Base-by-base conservation (phyloP, 2,113 vertebrate species). In the Eupsittula cactorum region DNA sequence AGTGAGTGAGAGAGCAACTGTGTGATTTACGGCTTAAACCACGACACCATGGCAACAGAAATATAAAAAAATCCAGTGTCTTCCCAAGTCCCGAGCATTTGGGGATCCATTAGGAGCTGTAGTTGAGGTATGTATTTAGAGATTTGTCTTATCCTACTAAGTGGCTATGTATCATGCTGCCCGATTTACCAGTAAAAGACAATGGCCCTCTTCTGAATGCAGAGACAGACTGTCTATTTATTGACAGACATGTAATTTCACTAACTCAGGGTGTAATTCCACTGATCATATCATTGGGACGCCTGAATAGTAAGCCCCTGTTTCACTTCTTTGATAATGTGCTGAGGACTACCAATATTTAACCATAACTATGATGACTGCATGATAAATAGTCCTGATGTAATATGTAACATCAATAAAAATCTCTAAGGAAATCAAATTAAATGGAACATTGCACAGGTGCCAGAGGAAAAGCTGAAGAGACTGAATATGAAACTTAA, bases 321-420 rank as follows among this genome's bases (percentile, higher is more conserved):
- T 65, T 79, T 82, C 16, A 9, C 20, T 80, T 87, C 52, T 76
- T 87, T 23, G 9, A 20, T 37, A 57, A 71, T 71, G 39, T 31
- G n/a, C 31, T 28, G 55, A 84, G 27, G 9, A 73, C 81, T 85
- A 52, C 8, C 12, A n/a, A 31, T 41, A 73, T 85, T 81, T 93
- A 91, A 76, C 33, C 35, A 21, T 60, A 44, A 44, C 74, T 91
- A 4, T 65, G 55, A 82, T 25, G 12, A 50, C 65, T 50, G 70
- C 64, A 42, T 81, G 31, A 86, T 55, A 95, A 91, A 91, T 84
- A 84, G 23, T 35, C 11, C 52, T 60, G 27, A 82, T 64, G 21
- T 69, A 87, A 94, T 87, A 95, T 73, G 41, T 37, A 70, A 44
- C 33, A 82, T 50, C 44, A 87, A 60, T 76, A 94, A 87, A 87